Evolutionary conservation across 2,797 vertebrate genomes (phyloP), one percentile per base, ranked within the genome.

Genomic region (Rallus crepitans): DNA sequence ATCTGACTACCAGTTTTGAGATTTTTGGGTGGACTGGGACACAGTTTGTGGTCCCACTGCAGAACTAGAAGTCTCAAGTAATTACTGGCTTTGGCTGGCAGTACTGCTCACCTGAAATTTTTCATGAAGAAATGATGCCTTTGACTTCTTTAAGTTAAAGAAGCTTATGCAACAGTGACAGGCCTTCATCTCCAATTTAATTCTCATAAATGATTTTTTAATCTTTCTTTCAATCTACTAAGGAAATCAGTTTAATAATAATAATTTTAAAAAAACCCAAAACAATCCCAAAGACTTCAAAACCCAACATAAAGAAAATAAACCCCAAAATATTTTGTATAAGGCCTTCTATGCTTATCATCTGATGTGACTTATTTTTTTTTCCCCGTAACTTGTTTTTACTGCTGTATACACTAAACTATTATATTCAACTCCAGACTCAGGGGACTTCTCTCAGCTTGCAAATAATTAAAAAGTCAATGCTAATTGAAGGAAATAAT

Each of bases 311-410:
- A 5, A 56, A 84, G 60, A 53, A 2, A 42, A 5, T 47, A 84
- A 69, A 50, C 2, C 0, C 0, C 2, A 8, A 63, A 63, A 27
- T 37, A 27, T 35, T 55, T 83, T 64, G 3, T 39, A 28, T 4
- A n/a, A 70, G 7, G 8, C 1, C 6, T 80, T 85, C 15, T 47
- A 5, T 31, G 61, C 7, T 70, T 83, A 47, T 3, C 1, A 14
- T 66, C 55, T 37, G 4, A 23, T 53, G 5, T 33, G 4, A 4
- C 19, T 45, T 40, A 16, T 40, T 40, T 14, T 35, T 39, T 65
- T 52, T 52, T 66, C 69, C 13, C 35, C 61, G 14, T 13, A 61
- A 11, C 4, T 57, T 81, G 4, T 56, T 87, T 50, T 33, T 86
- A 30, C 21, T 78, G 18, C 12, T 37, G 6, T 33, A 19, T 20